A percentile compares a stretch with the other conserved stretches of the same genome.
Evolutionary conservation across 2,888 invertebrate species (phyloP).

Genomic region (Arrhopalites spinosus): DNA sequence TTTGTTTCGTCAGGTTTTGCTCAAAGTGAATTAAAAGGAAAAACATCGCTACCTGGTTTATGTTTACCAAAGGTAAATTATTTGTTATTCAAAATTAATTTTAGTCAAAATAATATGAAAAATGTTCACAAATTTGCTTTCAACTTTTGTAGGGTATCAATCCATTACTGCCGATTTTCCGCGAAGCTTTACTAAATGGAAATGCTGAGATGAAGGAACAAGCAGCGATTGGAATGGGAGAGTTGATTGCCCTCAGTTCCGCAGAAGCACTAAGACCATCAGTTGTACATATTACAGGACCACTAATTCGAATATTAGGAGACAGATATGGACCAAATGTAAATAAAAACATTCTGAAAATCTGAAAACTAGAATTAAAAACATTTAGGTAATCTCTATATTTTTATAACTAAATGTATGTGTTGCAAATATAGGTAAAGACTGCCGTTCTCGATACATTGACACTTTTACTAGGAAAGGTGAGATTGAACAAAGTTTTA

Average conservation of each 20-base stretch:
- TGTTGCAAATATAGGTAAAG: too few relatives aligned
- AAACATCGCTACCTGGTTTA: conserved; percentile 80
- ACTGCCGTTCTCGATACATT: conserved; percentile 94
- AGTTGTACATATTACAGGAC: conserved; percentile 96
- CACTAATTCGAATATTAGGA: conserved; percentile 94
- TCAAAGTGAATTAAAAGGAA: conserved; percentile 78
- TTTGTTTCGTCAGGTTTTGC: conserved; percentile 65
- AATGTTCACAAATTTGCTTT: too few relatives aligned
- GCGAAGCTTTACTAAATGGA: conserved; percentile 95
- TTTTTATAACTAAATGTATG: too few relatives aligned
- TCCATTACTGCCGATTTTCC: conserved; percentile 90
- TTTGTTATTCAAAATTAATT: not conserved
- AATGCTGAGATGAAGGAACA: conserved; percentile 94
- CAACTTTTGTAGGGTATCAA: conserved; percentile 89
- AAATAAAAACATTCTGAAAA: too few relatives aligned
- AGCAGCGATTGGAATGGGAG: conserved; percentile 87
- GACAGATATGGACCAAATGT: conserved; percentile 92
- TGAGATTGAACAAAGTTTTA: too few relatives aligned
- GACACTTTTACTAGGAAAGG: conserved; percentile 88
- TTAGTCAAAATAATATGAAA: not conserved
- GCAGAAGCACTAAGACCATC: conserved; percentile 89
- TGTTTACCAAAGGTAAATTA: conserved; percentile 80
- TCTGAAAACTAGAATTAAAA: too few relatives aligned
- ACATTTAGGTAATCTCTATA: too few relatives aligned
- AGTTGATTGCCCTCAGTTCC: conserved; percentile 81